Evolutionary conservation across 2,797 vertebrate genomes (phyloP).

Genomic region (Chelonia mydas): DNA sequence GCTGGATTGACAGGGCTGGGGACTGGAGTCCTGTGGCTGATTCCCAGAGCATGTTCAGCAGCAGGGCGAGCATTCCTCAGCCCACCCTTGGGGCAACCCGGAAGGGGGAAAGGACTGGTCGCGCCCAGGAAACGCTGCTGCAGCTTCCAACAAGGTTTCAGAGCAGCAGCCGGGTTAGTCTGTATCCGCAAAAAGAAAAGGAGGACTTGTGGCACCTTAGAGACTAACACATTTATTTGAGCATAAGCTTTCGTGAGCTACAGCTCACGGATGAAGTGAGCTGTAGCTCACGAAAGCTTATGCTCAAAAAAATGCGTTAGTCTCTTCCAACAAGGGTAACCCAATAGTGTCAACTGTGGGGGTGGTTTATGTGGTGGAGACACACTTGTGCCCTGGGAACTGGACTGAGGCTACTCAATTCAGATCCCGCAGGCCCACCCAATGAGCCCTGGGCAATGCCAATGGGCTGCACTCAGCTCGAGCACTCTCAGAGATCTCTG

Average conservation of each 20-base stretch:
- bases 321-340: not conserved
- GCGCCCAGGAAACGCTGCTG: not conserved
- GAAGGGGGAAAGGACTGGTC: not conserved
- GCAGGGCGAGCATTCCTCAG: not conserved
- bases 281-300: too few relatives aligned
- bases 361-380: not conserved
- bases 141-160: not conserved
- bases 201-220: too few relatives aligned
- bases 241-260: too few relatives aligned
- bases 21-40: rapidly evolving
- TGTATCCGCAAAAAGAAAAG: too few relatives aligned
- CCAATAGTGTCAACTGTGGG: not conserved
- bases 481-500: not conserved
- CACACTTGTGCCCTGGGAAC: not conserved
- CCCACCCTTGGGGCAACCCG: rapidly evolving
- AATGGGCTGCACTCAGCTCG: too few relatives aligned
- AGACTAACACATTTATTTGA: too few relatives aligned
- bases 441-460: too few relatives aligned
- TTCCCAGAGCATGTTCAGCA: rapidly evolving
- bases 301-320: too few relatives aligned
- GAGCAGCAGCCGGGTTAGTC: too few relatives aligned
- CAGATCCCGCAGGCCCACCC: not conserved
- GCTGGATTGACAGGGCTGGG: rapidly evolving
- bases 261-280: too few relatives aligned
- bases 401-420: not conserved